phyloP scores from a whole-genome alignment of 2,888 invertebrate species.

The Busseola fusca region DNA sequence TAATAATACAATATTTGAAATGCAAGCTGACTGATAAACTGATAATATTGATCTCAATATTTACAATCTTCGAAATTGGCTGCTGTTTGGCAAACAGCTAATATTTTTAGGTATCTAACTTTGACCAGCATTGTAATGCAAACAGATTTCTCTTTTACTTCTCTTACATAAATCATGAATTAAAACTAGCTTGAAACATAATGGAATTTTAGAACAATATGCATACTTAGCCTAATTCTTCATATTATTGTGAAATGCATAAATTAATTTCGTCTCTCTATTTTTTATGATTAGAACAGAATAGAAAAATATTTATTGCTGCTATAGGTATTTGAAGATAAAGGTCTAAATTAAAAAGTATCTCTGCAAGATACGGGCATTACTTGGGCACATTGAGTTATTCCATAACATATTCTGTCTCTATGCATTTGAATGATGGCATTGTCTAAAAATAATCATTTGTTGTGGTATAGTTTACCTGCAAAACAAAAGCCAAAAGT shows the following conservation, averaged over 20 bases:
- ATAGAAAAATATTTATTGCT: not conserved
- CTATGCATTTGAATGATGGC: no score
- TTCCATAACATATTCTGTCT: not conserved
- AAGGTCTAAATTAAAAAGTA: not conserved
- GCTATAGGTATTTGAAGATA: not conserved
- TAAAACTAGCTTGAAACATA: constrained; percentile 1
- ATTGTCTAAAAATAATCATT: no score
- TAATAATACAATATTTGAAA: constrained; percentile 6
- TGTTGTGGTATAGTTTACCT: not conserved
- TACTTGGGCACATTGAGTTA: not conserved
- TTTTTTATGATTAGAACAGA: not conserved
- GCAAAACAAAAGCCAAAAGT: not conserved
- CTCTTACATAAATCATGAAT: not conserved
- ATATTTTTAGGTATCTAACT: constrained; percentile 1
- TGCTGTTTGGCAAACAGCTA: constrained; percentile 6
- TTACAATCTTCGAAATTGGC: constrained; percentile 4
- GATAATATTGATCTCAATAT: constrained; percentile 7
- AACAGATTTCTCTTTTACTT: not conserved
- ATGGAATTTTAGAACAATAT: not conserved
- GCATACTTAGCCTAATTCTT: not conserved
- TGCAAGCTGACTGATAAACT: not conserved
- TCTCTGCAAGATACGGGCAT: not conserved
- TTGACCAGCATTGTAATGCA: not conserved
- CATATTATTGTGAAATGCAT: not conserved
- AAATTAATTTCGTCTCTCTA: not conserved